Base-by-base conservation (phyloP, 2,888 invertebrate genomes). In the Catonia carolina region DNA sequence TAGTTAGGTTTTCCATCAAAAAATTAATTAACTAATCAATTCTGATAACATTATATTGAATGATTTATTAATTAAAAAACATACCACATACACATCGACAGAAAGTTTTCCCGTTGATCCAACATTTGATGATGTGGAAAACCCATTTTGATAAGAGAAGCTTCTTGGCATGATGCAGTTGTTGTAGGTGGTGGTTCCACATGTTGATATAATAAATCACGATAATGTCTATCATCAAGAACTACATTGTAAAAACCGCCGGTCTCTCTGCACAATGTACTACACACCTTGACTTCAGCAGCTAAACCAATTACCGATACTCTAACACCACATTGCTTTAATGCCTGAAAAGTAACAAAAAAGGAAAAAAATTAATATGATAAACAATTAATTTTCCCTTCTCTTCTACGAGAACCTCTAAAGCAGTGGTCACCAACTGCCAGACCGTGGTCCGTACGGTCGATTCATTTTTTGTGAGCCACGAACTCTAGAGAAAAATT, bases 231-330 rank as follows among this genome's bases (percentile, higher is more conserved):
- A 66, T 90, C 90, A 68, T 94, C 91, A 41, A 93, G 73, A n/a
- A 87, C 85, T 3, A 92, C 85, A 59, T 87, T 86, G 73, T 94
- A 95, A 35, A 83, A 81, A 12, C 96, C 96, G 62, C 86, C 84
- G 0, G 98, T 99, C 64, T 86, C 84, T 66, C 83, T 82, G 54
- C 92, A 88, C 61, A 99, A 74, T 68, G 85, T 83, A 66, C 88
- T 86, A 71, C 93, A 96, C 27, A 98, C 85, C 64, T 89, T 83
- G 8, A 99, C 86, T 77, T 99, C 98, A 1, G 98, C 98, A 3
- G 96, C 89, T 47, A 99, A 74, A 36, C 96, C 95, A 67, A 99
- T 91, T 1, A 98, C 89, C 12, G 96, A 97, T 71, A 93, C 94
- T 55, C 96, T 79, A 45, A 99, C 85, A 42, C 91, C 88, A 73